These are phyloP conservation scores for Macrostomum lignano DNA, from an alignment of 1,140 invertebrate genomes.

Conservation along the genomic window DNA sequence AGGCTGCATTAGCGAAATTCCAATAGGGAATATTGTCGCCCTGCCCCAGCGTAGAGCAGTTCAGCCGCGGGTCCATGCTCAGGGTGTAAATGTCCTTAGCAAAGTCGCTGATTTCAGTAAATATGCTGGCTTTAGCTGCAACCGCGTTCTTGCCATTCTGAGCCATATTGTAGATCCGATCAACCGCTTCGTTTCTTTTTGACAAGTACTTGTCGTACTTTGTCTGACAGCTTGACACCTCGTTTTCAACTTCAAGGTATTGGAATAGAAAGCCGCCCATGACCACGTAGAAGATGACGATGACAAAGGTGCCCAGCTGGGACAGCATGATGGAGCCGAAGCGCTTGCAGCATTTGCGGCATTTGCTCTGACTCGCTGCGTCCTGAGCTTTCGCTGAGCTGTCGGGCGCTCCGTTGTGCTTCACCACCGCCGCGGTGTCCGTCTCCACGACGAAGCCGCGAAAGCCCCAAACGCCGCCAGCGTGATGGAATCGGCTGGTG, in stretches of 20 bases:
- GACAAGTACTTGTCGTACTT: neutral
- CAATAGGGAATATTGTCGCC: conserved; percentile 27
- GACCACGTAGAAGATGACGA: conserved; percentile 59
- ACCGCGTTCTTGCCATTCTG: too few species aligned
- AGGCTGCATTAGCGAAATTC: conserved; percentile 48
- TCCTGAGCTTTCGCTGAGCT: too few species aligned
- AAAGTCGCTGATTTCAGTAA: too few species aligned
- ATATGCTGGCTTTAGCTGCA: too few species aligned
- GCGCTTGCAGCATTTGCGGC: conserved; percentile 26
- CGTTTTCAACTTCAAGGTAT: conserved; percentile 44
- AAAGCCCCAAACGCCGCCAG: too few species aligned
- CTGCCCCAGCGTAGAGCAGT: neutral
- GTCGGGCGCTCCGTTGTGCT: too few species aligned
- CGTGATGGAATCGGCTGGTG: too few species aligned
- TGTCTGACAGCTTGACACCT: conserved; percentile 11
- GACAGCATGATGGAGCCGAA: conserved; percentile 65
- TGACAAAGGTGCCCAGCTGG: conserved; percentile 56
- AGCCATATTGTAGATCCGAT: too few species aligned
- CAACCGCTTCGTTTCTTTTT: neutral
- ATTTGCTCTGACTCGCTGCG: too few species aligned
- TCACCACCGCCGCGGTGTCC: too few species aligned
- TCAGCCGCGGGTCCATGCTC: neutral
- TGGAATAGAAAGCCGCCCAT: conserved; percentile 65
- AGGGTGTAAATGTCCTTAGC: neutral
- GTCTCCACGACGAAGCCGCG: too few species aligned